phyloP scores from a whole-genome alignment of 2,888 invertebrate species.

The Leptinotarsa peninsularis region DNA sequence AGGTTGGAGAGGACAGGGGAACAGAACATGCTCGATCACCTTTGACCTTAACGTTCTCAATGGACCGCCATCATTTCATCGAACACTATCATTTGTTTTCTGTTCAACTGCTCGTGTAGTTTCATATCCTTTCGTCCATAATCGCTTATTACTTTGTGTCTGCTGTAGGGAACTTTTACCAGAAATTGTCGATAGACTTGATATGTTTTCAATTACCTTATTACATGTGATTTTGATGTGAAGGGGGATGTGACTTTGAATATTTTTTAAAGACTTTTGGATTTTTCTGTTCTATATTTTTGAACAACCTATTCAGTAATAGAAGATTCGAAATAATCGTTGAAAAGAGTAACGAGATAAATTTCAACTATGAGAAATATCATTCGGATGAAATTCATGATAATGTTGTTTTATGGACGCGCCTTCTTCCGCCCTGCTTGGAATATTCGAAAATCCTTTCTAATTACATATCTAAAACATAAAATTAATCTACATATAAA shows the following conservation, averaged over 20 bases:
- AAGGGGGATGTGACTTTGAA: not conserved
- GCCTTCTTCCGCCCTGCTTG: no score
- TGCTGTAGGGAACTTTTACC: constrained; percentile 13
- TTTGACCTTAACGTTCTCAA: constrained; percentile 63
- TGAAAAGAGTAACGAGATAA: no score
- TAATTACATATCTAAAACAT: no score
- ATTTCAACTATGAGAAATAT: no score
- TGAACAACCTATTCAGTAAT: no score
- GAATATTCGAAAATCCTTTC: no score
- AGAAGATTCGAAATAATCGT: no score
- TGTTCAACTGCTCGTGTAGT: constrained; percentile 22
- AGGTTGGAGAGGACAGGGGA: constrained; percentile 51
- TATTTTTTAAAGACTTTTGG: not conserved
- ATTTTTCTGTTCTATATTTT: not conserved
- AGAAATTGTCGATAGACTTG: constrained; percentile 11
- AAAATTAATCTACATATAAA: no score
- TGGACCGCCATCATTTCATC: constrained; percentile 65
- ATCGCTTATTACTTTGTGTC: constrained; percentile 21
- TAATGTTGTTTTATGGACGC: no score
- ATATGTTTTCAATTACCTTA: constrained; percentile 7
- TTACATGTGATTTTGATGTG: not conserved
- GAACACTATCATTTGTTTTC: constrained; percentile 63
- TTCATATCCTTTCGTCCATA: constrained; percentile 19
- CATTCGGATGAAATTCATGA: no score
- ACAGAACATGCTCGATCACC: constrained; percentile 63